Evolutionary conservation across 2,888 invertebrate genomes (phyloP).

Genomic region (Chymomyza fuscimana): DNA sequence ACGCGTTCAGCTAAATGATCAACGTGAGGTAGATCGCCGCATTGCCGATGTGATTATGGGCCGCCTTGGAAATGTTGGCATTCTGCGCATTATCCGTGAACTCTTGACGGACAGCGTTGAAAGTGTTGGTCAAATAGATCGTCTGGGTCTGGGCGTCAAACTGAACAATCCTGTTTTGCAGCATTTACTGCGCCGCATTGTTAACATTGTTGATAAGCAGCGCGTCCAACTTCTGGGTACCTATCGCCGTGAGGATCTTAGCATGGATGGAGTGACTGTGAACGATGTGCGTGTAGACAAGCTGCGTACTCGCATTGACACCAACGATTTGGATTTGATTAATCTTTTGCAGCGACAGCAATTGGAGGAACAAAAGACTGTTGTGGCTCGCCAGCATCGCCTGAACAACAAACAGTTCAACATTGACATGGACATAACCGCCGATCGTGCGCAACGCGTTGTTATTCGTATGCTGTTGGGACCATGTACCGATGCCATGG

Average conservation of each 20-base stretch:
- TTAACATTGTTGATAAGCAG: slow-evolving; percentile 82
- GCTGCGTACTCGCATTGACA: slow-evolving; percentile 85
- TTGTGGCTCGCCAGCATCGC: slow-evolving; percentile 83
- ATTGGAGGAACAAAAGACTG: slow-evolving; percentile 38
- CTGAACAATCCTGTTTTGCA: slow-evolving; percentile 83
- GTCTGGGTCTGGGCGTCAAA: slow-evolving; percentile 81
- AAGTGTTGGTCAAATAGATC: slow-evolving; percentile 26
- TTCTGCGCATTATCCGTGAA: slow-evolving; percentile 56
- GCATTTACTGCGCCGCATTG: slow-evolving; percentile 54
- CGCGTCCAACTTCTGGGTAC: slow-evolving; percentile 82
- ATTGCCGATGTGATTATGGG: slow-evolving; percentile 61
- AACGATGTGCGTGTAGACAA: slow-evolving; percentile 84
- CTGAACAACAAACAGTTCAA: slow-evolving; percentile 85
- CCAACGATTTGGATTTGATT: slow-evolving; percentile 79
- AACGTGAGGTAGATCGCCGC: slow-evolving; percentile 42
- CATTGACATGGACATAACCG: slow-evolving; percentile 82
- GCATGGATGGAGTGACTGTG: slow-evolving; percentile 83
- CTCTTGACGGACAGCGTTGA: slow-evolving; percentile 36
- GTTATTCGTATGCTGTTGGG: slow-evolving; percentile 85
- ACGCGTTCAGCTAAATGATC: slow-evolving; percentile 9
- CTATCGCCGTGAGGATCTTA: slow-evolving; percentile 83
- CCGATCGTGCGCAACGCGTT: slow-evolving; percentile 82
- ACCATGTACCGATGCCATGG: slow-evolving; percentile 84
- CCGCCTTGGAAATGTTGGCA: slow-evolving; percentile 45
- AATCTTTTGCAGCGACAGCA: slow-evolving; percentile 61